These are phyloP conservation scores for Paradoxurus hermaphroditus DNA, from an alignment of 2,113 vertebrate species.

Conservation along the genomic window DNA sequence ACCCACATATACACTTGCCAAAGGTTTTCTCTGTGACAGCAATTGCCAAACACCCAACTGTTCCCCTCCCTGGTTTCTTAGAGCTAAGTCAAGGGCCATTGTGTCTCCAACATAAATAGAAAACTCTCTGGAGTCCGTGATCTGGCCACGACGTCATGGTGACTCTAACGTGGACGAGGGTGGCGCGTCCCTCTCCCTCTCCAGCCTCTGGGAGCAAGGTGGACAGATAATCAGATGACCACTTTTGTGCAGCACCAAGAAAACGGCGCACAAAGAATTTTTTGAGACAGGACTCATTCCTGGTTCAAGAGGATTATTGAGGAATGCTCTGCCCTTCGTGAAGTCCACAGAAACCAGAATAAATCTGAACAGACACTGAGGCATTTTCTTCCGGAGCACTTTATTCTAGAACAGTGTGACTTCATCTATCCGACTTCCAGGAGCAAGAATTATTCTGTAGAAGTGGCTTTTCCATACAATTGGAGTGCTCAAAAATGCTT, in stretches of 20 bases:
- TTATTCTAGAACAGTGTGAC: background rate
- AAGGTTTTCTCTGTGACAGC: conserved; percentile 81
- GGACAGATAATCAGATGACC: background rate
- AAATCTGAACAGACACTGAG: background rate
- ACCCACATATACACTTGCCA: conserved; percentile 80
- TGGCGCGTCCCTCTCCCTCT: background rate
- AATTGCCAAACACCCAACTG: conserved; percentile 74
- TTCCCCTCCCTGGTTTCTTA: background rate
- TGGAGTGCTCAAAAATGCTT: background rate
- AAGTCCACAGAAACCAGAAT: background rate
- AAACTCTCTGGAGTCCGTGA: background rate
- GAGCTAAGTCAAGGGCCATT: background rate
- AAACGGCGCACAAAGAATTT: background rate
- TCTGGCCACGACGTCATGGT: background rate
- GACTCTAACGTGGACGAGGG: background rate
- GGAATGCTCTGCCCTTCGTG: background rate
- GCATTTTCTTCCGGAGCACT: background rate
- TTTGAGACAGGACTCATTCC: background rate
- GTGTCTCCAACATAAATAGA: background rate
- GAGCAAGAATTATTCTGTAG: background rate
- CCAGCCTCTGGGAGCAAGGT: background rate
- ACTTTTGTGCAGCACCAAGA: background rate
- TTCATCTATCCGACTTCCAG: background rate
- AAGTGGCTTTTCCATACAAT: background rate
- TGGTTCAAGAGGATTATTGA: background rate